Conservation (phyloP, 2,888 invertebrate genomes). For the Phengaris arion region DNA sequence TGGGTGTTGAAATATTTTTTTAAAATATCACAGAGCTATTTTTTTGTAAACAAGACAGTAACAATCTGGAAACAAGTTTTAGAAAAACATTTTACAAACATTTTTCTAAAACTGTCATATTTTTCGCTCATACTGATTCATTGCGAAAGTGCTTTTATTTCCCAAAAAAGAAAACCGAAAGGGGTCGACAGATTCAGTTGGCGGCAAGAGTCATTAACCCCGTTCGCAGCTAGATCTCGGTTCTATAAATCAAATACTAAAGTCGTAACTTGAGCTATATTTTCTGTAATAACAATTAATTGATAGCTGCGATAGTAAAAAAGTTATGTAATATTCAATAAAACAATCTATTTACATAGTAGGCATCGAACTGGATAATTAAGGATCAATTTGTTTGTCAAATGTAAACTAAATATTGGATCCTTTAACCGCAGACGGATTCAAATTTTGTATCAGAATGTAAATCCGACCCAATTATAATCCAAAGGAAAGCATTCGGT, state of each 20-base stretch:
- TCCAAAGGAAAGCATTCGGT: conserved; percentile 17
- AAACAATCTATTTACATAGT: background rate
- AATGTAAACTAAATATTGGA: conserved; percentile 6
- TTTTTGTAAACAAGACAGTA: background rate
- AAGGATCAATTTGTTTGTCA: background rate
- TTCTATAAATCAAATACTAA: background rate
- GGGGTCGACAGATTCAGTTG: background rate
- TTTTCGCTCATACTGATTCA: background rate
- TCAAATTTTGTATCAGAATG: conserved; percentile 19
- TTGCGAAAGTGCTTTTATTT: conserved; percentile 8
- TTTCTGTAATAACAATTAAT: background rate
- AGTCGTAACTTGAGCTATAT: background rate
- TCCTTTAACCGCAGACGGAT: background rate
- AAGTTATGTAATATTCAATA: background rate
- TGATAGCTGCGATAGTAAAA: background rate
- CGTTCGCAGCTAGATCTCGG: background rate
- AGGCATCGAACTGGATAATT: background rate
- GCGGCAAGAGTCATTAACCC: conserved; percentile 9
- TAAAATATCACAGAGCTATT: background rate
- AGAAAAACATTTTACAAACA: background rate
- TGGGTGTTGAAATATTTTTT: background rate
- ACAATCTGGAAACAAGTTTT: background rate
- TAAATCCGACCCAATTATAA: conserved; percentile 17
- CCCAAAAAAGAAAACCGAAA: background rate
- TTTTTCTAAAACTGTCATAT: background rate